A percentile compares a stretch with the other conserved stretches of the same genome.
These are phyloP conservation scores for Alca torda DNA, from an alignment of 2,797 vertebrate species.

Conservation along the genomic window DNA sequence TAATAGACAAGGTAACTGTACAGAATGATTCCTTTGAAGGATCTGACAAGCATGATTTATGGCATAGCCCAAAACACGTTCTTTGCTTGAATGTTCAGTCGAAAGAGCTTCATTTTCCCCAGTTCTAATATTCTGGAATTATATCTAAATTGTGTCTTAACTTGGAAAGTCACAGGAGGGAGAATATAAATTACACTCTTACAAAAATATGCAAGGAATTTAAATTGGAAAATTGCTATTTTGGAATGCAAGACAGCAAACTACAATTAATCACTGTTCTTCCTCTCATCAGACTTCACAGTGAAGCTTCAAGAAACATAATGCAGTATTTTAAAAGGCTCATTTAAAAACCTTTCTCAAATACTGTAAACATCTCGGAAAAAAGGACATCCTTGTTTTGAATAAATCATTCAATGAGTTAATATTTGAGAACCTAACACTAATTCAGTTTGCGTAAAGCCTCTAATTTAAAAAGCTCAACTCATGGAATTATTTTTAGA, in stretches of 20 bases:
- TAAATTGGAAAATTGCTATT: constrained; percentile 80
- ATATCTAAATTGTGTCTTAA: constrained; percentile 69
- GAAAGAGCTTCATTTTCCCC: constrained; percentile 66
- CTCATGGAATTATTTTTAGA: background rate
- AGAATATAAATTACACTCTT: constrained; percentile 73
- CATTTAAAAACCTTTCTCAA: constrained; percentile 46
- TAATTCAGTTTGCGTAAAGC: background rate
- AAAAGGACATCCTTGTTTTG: background rate
- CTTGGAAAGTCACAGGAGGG: constrained; percentile 62
- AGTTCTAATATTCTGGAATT: constrained; percentile 73
- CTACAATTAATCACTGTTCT: constrained; percentile 75
- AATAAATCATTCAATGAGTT: constrained; percentile 40
- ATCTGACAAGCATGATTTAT: constrained; percentile 80
- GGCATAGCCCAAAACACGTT: constrained; percentile 66
- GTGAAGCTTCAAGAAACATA: constrained; percentile 60
- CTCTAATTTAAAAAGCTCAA: background rate
- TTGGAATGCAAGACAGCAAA: constrained; percentile 71
- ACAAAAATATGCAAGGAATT: constrained; percentile 62
- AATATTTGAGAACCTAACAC: constrained; percentile 14
- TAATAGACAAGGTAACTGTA: constrained; percentile 74
- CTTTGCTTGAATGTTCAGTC: constrained; percentile 69
- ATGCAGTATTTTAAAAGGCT: constrained; percentile 36
- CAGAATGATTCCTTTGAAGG: constrained; percentile 71
- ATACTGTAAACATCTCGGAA: background rate
- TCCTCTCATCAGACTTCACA: constrained; percentile 40